phyloP scores from a whole-genome alignment of 2,797 vertebrate genomes.

The Ctenopoma multispine region DNA sequence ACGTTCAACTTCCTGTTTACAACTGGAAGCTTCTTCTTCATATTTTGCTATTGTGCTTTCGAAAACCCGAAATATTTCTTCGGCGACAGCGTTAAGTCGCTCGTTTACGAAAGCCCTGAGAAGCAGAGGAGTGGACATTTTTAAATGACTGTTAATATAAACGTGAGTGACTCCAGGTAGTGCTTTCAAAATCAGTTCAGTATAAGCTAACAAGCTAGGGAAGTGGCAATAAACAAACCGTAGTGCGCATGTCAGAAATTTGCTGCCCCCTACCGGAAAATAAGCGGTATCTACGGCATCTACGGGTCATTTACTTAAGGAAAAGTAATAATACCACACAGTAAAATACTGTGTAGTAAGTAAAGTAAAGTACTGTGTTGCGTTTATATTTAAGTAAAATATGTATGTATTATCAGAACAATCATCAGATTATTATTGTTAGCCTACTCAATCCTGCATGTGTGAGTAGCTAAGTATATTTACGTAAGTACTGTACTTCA shows the following conservation, averaged over 20 bases:
- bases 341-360: too few species aligned
- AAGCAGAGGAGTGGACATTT: constrained; percentile 60
- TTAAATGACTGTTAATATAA: background rate
- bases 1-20: constrained; percentile 64
- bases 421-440: too few species aligned
- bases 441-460: too few species aligned
- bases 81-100: constrained; percentile 62
- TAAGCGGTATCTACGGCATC: background rate
- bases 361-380: too few species aligned
- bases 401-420: too few species aligned
- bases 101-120: constrained; percentile 65
- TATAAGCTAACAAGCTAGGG: constrained; percentile 49
- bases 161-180: background rate
- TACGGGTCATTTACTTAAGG: background rate
- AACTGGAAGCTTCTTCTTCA: constrained; percentile 67
- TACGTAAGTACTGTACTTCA: too few species aligned
- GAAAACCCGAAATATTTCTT: constrained; percentile 73
- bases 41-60: constrained; percentile 67
- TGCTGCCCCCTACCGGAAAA: constrained; percentile 50
- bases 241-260: background rate
- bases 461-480: too few species aligned
- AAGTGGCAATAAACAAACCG: constrained; percentile 34
- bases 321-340: background rate
- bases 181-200: background rate
- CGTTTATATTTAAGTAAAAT: too few species aligned